These are phyloP conservation scores for Silurus lanzhouensis DNA, from an alignment of 2,797 vertebrate genomes.

Conservation along the genomic window DNA sequence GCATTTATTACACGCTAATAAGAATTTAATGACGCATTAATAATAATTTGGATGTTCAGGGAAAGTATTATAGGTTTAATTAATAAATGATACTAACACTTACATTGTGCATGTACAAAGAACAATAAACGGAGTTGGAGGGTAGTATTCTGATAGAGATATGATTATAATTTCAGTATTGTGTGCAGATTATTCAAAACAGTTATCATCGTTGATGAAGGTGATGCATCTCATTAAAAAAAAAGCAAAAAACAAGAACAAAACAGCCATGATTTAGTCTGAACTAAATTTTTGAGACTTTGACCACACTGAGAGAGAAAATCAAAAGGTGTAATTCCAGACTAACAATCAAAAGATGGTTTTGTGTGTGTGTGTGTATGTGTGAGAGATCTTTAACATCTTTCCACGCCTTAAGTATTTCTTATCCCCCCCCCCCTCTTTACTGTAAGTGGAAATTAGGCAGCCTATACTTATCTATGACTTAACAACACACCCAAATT, in stretches of 20 bases:
- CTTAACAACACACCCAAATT: constrained; percentile 65
- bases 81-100: background rate
- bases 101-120: too few relatives aligned
- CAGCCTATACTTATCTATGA: constrained; percentile 61
- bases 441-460: constrained; percentile 61
- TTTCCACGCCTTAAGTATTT: constrained; percentile 59
- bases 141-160: background rate
- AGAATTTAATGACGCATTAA: background rate
- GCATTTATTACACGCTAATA: background rate
- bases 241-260: background rate
- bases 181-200: background rate
- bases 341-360: constrained; percentile 42
- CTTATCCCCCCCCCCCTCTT: constrained; percentile 38
- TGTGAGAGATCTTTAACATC: constrained; percentile 47
- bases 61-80: background rate
- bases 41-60: background rate
- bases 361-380: background rate
- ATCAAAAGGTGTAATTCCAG: constrained; percentile 47
- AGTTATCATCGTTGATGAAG: constrained; percentile 46
- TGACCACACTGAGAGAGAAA: constrained; percentile 33
- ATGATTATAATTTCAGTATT: background rate
- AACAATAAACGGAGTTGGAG: too few relatives aligned
- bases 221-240: constrained; percentile 29
- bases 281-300: constrained; percentile 5
- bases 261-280: constrained; percentile 37